A percentile compares a stretch with the other conserved stretches of the same genome.
Conservation (phyloP, 2,113 vertebrate species). For the Coptodon bakossiorum region DNA sequence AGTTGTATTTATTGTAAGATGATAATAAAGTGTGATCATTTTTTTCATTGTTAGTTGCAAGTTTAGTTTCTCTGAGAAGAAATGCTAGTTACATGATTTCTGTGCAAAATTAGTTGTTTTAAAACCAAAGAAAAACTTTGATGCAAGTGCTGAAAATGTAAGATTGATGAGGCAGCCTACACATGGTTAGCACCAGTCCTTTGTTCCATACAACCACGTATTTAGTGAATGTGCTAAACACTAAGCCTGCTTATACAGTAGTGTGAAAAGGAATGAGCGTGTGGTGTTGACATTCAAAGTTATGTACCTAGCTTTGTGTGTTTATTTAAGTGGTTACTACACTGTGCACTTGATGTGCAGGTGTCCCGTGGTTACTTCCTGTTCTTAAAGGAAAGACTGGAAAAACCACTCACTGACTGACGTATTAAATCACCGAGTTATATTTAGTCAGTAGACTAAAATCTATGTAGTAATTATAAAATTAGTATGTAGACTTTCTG, state of each 20-base stretch:
- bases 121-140: background rate
- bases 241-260: background rate
- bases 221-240: constrained; percentile 14
- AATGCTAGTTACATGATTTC: background rate
- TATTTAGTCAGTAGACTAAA: background rate
- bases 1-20: background rate
- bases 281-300: constrained; percentile 35
- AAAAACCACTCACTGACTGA: background rate
- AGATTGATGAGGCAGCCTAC: background rate
- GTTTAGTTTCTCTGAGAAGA: background rate
- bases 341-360: constrained; percentile 13
- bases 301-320: constrained; percentile 35
- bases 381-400: background rate
- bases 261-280: constrained; percentile 26
- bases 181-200: background rate
- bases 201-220: background rate
- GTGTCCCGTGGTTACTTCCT: constrained; percentile 7
- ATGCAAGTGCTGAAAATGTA: background rate
- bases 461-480: background rate
- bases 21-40: background rate
- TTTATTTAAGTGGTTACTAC: constrained; percentile 30
- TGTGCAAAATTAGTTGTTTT: background rate
- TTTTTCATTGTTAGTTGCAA: background rate
- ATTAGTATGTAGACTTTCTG: background rate
- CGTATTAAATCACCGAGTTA: background rate